Percentiles rank a stretch among this genome's conserved stretches.
These are phyloP conservation scores for Hipposideros armiger DNA, from an alignment of 2,113 vertebrate genomes.

Conservation along the genomic window DNA sequence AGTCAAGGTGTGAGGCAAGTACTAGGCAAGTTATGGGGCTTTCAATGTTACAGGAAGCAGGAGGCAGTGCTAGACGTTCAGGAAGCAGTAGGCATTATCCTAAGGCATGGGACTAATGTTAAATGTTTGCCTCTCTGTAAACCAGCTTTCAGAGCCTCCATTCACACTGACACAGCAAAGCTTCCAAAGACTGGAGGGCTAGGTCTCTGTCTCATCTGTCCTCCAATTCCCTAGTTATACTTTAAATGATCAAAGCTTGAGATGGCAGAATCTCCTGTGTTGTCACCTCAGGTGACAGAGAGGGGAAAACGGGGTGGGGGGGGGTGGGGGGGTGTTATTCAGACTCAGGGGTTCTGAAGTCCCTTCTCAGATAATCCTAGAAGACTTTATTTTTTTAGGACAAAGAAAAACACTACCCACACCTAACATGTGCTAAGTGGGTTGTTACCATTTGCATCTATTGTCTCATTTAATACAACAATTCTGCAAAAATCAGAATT, in stretches of 20 bases:
- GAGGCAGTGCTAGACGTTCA: neutral
- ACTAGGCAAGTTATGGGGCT: neutral
- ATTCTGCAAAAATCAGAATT: conserved; percentile 21
- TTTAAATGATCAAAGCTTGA: neutral
- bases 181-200: neutral
- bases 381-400: neutral
- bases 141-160: neutral
- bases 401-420: conserved; percentile 39
- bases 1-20: neutral
- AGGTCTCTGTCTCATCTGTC: neutral
- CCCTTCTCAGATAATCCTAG: neutral
- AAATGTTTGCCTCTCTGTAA: neutral
- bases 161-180: neutral
- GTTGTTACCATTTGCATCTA: neutral
- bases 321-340: neutral
- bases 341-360: neutral
- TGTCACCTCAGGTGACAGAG: neutral
- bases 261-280: neutral
- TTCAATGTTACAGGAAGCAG: neutral
- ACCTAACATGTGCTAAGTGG: neutral
- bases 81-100: neutral
- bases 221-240: neutral
- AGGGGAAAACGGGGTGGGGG: neutral
- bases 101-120: neutral
- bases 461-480: neutral